Conservation (phyloP, 1,140 invertebrate species). For the Ooceraea biroi region DNA sequence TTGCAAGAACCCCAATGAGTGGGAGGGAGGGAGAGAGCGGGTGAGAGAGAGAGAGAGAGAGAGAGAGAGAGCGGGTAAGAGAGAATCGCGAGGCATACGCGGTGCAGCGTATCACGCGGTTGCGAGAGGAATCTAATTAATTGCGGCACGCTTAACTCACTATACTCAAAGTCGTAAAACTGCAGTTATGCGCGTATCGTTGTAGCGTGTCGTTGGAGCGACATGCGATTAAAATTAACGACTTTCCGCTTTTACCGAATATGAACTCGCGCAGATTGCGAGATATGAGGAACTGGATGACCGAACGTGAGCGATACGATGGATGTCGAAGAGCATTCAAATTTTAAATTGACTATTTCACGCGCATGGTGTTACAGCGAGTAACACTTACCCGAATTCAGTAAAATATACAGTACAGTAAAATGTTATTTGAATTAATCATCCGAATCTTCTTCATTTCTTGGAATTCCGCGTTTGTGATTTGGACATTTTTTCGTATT, state of each 20-base stretch:
- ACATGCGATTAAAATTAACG: neutral
- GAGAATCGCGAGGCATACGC: neutral
- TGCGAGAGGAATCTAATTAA: slow-evolving; percentile 36
- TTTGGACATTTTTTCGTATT: neutral
- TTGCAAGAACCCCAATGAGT: no score
- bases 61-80: neutral
- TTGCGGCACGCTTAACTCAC: slow-evolving; percentile 28
- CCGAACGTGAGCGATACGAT: neutral
- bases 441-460: no score
- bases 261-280: neutral
- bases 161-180: slow-evolving; percentile 16
- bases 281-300: neutral
- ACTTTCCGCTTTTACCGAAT: neutral
- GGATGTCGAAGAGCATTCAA: no score
- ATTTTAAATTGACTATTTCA: no score
- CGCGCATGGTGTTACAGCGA: no score
- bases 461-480: no score
- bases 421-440: no score
- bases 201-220: neutral
- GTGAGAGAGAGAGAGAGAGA: no score
- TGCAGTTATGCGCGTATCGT: neutral
- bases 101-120: neutral
- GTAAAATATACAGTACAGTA: no score
- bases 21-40: neutral
- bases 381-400: no score